These are phyloP conservation scores for Drosophila yakuba DNA, from an alignment of 1,140 invertebrate species.

Conservation along the genomic window DNA sequence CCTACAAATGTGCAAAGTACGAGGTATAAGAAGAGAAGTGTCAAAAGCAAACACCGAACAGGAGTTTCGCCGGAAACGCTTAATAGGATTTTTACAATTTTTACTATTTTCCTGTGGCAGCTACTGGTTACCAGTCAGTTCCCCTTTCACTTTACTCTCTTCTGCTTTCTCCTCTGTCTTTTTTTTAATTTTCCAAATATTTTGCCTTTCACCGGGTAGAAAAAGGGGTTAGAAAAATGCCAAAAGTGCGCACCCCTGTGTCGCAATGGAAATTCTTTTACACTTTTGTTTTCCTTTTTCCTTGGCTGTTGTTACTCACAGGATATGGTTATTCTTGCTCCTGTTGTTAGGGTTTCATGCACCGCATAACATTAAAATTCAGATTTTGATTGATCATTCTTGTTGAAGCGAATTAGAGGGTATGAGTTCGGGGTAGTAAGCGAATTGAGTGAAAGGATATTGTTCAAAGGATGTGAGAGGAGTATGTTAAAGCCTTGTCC, in stretches of 20 bases:
- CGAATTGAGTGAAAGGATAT: conserved; percentile 22
- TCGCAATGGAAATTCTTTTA: conserved; percentile 67
- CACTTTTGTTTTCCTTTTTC: conserved; percentile 58
- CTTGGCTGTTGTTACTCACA: conserved; percentile 41
- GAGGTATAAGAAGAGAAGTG: conserved; percentile 33
- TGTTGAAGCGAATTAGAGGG: conserved; percentile 12
- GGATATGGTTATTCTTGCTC: conserved; percentile 68
- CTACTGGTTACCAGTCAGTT: conserved; percentile 66
- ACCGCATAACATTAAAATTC: conserved; percentile 82
- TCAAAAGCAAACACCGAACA: conserved; percentile 61
- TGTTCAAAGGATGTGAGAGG: conserved; percentile 3
- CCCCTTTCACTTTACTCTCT: conserved; percentile 33
- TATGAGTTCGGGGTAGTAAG: neutral
- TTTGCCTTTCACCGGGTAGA: conserved; percentile 47
- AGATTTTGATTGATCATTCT: conserved; percentile 77
- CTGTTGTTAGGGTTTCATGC: conserved; percentile 73
- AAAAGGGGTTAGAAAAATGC: conserved; percentile 77
- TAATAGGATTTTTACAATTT: conserved; percentile 83
- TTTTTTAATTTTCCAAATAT: conserved; percentile 74
- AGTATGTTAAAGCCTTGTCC: conserved; percentile 46
- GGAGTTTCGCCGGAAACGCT: conserved; percentile 63
- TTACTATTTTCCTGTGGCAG: conserved; percentile 75
- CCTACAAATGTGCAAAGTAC: neutral
- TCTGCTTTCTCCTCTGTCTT: conserved; percentile 14
- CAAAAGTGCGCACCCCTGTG: conserved; percentile 46